These are phyloP conservation scores for Paramormyrops kingsleyae DNA, from an alignment of 2,113 vertebrate genomes.

Conservation along the genomic window DNA sequence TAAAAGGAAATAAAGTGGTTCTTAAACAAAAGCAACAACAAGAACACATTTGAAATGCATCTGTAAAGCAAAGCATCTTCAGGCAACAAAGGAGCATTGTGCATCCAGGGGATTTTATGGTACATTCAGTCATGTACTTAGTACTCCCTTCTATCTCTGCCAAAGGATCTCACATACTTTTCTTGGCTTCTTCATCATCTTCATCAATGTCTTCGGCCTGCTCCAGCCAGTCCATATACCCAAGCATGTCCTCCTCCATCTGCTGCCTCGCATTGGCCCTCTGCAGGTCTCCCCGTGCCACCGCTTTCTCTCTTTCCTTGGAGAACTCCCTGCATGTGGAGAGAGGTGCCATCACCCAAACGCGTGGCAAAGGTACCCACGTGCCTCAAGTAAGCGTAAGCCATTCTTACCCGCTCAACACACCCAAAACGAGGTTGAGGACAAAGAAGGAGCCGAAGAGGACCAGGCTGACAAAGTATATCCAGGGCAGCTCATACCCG, in stretches of 20 bases:
- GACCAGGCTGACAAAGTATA: conserved; percentile 86
- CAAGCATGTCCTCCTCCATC: conserved; percentile 53
- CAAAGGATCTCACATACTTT: neutral
- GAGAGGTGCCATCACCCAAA: neutral
- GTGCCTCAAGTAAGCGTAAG: neutral
- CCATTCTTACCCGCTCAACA: conserved; percentile 77
- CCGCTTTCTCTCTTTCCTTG: conserved; percentile 71
- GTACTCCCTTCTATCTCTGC: neutral
- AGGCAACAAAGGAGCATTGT: neutral
- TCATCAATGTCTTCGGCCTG: conserved; percentile 20
- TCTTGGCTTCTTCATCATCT: conserved; percentile 17
- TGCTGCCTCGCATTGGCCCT: conserved; percentile 16
- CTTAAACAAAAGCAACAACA: neutral
- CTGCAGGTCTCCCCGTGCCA: conserved; percentile 35
- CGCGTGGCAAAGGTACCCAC: neutral
- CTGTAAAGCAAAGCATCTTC: conserved; percentile 27
- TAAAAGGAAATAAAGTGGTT: neutral
- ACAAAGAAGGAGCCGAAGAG: conserved; percentile 94
- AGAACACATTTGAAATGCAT: conserved; percentile 59
- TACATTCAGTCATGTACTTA: neutral
- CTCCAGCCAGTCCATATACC: conserved; percentile 46
- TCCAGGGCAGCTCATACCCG: conserved; percentile 82
- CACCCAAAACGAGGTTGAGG: conserved; percentile 85
- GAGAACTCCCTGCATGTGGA: conserved; percentile 61
- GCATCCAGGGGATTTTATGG: neutral